Conservation (phyloP, 2,113 vertebrate genomes). For the human (Homo sapiens) region GRCh38 chr3:123871001-123871500, state of each 20-base stretch:
- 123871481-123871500: not conserved
- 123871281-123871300: not conserved
- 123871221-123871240: not conserved
- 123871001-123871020: not conserved
- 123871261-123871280: not conserved
- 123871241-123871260: not conserved
- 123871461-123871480: not conserved
- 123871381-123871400: not conserved
- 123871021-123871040: not conserved
- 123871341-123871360: not conserved
- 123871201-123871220: not conserved
- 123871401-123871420: not conserved
- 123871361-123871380: not conserved
- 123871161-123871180: not conserved
- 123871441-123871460: not conserved
- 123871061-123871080: not conserved
- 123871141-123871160: not conserved
- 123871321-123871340: not conserved
- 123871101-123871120: not conserved
- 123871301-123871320: not conserved
- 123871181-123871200: not conserved
- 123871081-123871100: not conserved
- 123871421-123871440: not conserved
- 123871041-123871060: not conserved
- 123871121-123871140: not conserved